Evolutionary conservation across 2,113 vertebrate species (phyloP), one percentile per base, ranked within the genome.

Genomic region (Dinomys branickii): DNA sequence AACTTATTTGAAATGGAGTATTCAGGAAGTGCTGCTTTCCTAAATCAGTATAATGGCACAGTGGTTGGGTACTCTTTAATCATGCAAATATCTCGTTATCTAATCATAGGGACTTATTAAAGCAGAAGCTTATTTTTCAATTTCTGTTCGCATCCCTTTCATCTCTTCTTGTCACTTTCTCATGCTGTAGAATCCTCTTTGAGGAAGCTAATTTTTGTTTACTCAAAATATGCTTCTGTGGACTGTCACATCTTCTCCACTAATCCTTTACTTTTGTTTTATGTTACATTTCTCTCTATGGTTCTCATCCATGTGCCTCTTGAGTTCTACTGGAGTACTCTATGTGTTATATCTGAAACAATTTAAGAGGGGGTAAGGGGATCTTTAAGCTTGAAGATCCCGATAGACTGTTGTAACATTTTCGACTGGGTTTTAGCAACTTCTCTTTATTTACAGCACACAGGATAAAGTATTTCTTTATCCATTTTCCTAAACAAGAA

Each of bases 191-290:
- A 86, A 41, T 67, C 58, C 38, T 96, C 75, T 52, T 95, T 71
- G 82, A 84, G 63, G 94, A 95, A 96, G 87, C 58, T 89, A 93
- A 96, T 85, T 91, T 97, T 94, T 95, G 28, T 94, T 96, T 96
- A 95, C 54, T 85, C 92, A 94, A 94, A 96, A 91, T 91, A 97
- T 10, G 20, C 38, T 96, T 92, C 26, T 65, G n/a, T 24, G 20
- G 78, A 63, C 80, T 44, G 69, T 61, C 58, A 44, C 41, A 58
- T 81, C 22, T 90, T 89, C 47, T 85, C 63, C 19, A 33, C 41
- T 63, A 92, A 96, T 65, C 26, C 38, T 35, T 95, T 75, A 71
- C 69, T 96, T 61, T 78, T 67, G 38, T 52, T 85, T 82, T 63
- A 38, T 88, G 17, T 82, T 82, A 89, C 90, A 67, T 92, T n/a